These are phyloP conservation scores for Erythrolamprus reginae DNA, from an alignment of 2,113 vertebrate genomes.

Conservation along the genomic window DNA sequence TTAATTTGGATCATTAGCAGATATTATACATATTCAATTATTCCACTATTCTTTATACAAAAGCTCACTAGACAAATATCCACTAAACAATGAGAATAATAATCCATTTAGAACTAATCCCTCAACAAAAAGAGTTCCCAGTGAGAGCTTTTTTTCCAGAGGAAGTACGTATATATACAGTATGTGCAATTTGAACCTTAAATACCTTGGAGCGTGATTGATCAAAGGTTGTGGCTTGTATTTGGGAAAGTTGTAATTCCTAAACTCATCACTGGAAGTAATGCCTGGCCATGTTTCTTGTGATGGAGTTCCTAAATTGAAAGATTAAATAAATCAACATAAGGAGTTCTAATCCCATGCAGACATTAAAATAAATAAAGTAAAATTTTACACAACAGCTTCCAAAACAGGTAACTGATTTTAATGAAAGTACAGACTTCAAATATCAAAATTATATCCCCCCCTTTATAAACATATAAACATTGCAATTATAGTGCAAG, in stretches of 20 bases:
- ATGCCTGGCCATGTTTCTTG: slow-evolving; percentile 96
- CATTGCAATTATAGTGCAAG: background rate
- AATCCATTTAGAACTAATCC: background rate
- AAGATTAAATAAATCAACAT: slow-evolving; percentile 31
- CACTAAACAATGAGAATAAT: slow-evolving; percentile 8
- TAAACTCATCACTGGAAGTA: slow-evolving; percentile 93
- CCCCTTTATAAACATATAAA: background rate
- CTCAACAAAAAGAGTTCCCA: background rate
- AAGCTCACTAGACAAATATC: background rate
- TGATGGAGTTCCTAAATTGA: slow-evolving; percentile 83
- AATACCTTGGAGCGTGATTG: slow-evolving; percentile 95
- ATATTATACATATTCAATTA: background rate
- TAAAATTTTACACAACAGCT: slow-evolving; percentile 6
- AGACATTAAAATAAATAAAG: background rate
- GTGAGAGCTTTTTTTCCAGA: background rate
- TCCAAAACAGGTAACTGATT: background rate
- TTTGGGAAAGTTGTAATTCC: slow-evolving; percentile 97
- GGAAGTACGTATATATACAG: background rate
- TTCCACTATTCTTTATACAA: background rate
- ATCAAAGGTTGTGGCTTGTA: slow-evolving; percentile 94
- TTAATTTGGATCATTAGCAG: background rate
- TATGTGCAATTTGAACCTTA: slow-evolving; percentile 13
- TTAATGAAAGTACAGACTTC: background rate
- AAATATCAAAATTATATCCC: background rate
- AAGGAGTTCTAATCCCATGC: background rate